Evolutionary conservation across 2,888 invertebrate genomes (phyloP).

Genomic region (Apodemia hepburni): DNA sequence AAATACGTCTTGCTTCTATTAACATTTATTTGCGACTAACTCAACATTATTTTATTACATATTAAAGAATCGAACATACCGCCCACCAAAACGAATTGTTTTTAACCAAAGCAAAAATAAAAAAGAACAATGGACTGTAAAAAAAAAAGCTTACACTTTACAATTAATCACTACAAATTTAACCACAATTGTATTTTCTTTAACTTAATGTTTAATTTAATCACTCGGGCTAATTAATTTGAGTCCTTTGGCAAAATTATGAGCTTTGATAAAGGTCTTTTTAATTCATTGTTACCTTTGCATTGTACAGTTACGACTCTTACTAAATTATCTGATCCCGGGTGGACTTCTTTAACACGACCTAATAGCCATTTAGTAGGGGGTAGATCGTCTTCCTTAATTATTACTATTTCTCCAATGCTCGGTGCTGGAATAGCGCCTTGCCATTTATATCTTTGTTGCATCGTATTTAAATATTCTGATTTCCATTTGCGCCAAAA

Average conservation of each 20-base stretch:
- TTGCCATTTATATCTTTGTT: slow-evolving; percentile 36
- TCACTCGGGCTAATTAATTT: too few species aligned
- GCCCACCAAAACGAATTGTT: slow-evolving; percentile 8
- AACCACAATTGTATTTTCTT: neutral
- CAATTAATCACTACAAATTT: neutral
- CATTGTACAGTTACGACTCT: slow-evolving; percentile 33
- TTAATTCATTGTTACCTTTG: slow-evolving; percentile 30
- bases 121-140: slow-evolving; percentile 1
- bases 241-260: slow-evolving; percentile 16
- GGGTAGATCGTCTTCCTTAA: slow-evolving; percentile 30
- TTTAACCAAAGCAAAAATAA: neutral
- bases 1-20: neutral
- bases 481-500: slow-evolving; percentile 35
- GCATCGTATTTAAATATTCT: slow-evolving; percentile 33
- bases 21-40: neutral
- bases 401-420: slow-evolving; percentile 30
- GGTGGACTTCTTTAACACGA: slow-evolving; percentile 26
- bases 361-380: slow-evolving; percentile 31
- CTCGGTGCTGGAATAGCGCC: neutral
- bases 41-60: neutral
- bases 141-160: neutral
- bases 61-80: neutral
- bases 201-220: too few species aligned
- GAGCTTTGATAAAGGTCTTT: slow-evolving; percentile 26
- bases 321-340: slow-evolving; percentile 30